Evolutionary conservation across 2,888 invertebrate genomes (phyloP).

Genomic region (Polydrusus tereticollis): DNA sequence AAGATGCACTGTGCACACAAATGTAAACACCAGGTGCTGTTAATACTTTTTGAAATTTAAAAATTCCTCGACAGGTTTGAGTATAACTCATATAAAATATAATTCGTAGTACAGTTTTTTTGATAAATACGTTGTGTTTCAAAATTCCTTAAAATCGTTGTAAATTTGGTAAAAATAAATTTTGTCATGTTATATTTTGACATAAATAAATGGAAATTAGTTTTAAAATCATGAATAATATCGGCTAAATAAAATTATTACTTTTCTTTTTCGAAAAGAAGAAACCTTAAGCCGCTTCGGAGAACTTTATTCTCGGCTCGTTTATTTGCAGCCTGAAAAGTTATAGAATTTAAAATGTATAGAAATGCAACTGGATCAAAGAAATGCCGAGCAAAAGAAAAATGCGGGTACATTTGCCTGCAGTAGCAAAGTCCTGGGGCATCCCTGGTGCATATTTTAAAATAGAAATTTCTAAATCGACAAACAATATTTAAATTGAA

Average conservation of each 20-base stretch:
- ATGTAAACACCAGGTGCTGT: too few relatives aligned
- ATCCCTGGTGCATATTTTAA: not conserved
- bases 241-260: not conserved
- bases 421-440: not conserved
- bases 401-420: slow-evolving; percentile 30
- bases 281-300: not conserved
- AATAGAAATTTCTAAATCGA: not conserved
- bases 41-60: too few relatives aligned
- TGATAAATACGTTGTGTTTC: too few relatives aligned
- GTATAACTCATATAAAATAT: too few relatives aligned
- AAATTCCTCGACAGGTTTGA: too few relatives aligned
- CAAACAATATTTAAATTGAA: slow-evolving; percentile 6
- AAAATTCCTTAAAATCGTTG: too few relatives aligned
- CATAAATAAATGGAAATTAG: not conserved
- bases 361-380: slow-evolving; percentile 37
- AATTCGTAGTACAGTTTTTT: too few relatives aligned
- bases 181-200: not conserved
- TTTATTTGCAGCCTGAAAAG: slow-evolving; percentile 22
- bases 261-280: not conserved
- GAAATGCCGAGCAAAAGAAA: slow-evolving; percentile 24
- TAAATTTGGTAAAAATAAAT: not conserved
- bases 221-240: not conserved
- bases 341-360: slow-evolving; percentile 38
- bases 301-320: slow-evolving; percentile 14
- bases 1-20: too few relatives aligned